phyloP scores from a whole-genome alignment of 2,888 invertebrate genomes.

The Lampropteryx suffumata region DNA sequence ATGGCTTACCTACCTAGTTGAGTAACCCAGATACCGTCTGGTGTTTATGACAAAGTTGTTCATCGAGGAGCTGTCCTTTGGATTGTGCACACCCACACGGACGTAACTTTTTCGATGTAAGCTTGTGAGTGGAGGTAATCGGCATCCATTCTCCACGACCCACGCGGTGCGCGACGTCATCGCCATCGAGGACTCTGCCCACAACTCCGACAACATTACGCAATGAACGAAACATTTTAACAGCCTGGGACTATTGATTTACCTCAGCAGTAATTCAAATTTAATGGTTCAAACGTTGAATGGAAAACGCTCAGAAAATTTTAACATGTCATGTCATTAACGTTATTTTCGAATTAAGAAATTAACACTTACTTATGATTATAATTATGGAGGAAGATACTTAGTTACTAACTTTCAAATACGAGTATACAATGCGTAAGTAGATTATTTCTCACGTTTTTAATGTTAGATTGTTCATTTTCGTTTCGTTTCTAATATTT shows the following conservation, averaged over 20 bases:
- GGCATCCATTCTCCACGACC: slow-evolving; percentile 50
- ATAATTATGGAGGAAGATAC: too few species aligned
- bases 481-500: too few species aligned
- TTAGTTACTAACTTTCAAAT: too few species aligned
- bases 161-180: slow-evolving; percentile 49
- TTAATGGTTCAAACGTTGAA: background rate
- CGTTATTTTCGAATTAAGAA: too few species aligned
- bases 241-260: slow-evolving; percentile 20
- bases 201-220: slow-evolving; percentile 45
- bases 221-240: slow-evolving; percentile 38
- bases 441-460: too few species aligned
- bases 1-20: slow-evolving; percentile 46
- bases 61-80: slow-evolving; percentile 55
- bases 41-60: slow-evolving; percentile 51
- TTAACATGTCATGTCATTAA: too few species aligned
- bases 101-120: slow-evolving; percentile 50
- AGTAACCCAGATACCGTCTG: slow-evolving; percentile 50
- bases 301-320: too few species aligned
- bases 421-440: too few species aligned
- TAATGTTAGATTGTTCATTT: too few species aligned
- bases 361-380: too few species aligned
- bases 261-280: too few species aligned
- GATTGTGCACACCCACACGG: slow-evolving; percentile 62
- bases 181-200: slow-evolving; percentile 62
- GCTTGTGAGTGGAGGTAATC: slow-evolving; percentile 40